Evolutionary conservation across 2,888 invertebrate genomes (phyloP), one percentile per base, ranked within the genome.

Genomic region (Phania funesta): DNA sequence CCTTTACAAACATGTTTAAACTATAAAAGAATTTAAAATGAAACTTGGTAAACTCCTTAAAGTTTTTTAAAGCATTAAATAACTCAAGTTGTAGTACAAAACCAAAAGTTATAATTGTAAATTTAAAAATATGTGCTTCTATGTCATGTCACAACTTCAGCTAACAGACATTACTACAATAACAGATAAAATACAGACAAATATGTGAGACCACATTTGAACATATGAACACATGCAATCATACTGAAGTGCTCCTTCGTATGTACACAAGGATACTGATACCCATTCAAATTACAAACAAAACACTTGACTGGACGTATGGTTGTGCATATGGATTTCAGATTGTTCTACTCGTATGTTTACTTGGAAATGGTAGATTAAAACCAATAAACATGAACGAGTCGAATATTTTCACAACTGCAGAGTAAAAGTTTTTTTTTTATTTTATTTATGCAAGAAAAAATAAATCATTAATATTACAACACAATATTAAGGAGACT

Each of bases 81-180:
- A 73, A 73, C 52, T 64, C 73, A 32, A 73, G 62, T 52, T 73
- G 29, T 54, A 54, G 41, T 18, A 64, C 41, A 52, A 77, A 78
- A 29, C 32, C 20, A 38, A 68, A 74, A 64, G 35, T 80, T 80
- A 52, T 80, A 54, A 74, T 74, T 74, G 74, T 64, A 54, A 64
- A 74, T 64, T 74, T 29, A 54, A 81, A 81, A 70, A 65, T 71
- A 75, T 52, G n/a, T 54, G 20, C 24, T 58, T 68, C 20, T 70
- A 44, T 58, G 65, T 75, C 65, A 70, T 75, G 64, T 50, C 48
- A 32, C 4, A 73, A 73, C 60, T 60, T 46, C 29, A 46, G 9
- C 8, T 11, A 46, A 56, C 68, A 56, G 46, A 56, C 56, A 32
- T 29, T 22, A 38, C 13, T 8, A 46, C 9, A 41, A 54, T 13